phyloP scores from a whole-genome alignment of 2,797 vertebrate species.

The Siniperca scherzeri region DNA sequence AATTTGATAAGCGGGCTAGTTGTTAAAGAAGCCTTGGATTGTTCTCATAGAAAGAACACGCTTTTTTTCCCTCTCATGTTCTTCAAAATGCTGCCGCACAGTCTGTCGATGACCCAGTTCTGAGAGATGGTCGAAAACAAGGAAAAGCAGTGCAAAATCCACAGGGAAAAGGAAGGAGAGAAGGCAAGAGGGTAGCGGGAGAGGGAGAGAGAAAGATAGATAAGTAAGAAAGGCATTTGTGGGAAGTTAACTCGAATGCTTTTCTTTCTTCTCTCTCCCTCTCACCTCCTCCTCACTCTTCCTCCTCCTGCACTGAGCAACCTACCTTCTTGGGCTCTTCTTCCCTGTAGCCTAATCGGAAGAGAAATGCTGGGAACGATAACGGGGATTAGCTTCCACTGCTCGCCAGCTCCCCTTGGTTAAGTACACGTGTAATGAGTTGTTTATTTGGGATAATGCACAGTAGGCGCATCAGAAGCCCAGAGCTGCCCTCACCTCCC shows the following conservation, averaged over 20 bases:
- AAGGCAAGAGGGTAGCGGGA: constrained; percentile 69
- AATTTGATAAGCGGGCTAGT: constrained; percentile 86
- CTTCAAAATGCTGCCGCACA: constrained; percentile 84
- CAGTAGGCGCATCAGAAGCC: constrained; percentile 81
- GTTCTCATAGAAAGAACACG: constrained; percentile 77
- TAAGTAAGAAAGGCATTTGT: constrained; percentile 74
- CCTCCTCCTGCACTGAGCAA: constrained; percentile 54
- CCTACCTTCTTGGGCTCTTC: constrained; percentile 72
- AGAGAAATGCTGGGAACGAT: constrained; percentile 83
- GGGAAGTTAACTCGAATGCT: constrained; percentile 77
- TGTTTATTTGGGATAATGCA: constrained; percentile 89
- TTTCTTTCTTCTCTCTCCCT: constrained; percentile 65
- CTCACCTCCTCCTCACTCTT: constrained; percentile 56
- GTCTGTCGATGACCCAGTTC: constrained; percentile 88
- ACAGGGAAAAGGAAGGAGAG: constrained; percentile 76
- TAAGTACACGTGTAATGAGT: constrained; percentile 90
- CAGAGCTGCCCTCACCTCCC: constrained; percentile 71
- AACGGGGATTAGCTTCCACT: constrained; percentile 85
- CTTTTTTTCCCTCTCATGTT: constrained; percentile 72
- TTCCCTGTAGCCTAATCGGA: constrained; percentile 79
- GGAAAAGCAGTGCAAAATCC: constrained; percentile 82
- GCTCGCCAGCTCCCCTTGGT: constrained; percentile 83
- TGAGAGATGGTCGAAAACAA: constrained; percentile 86
- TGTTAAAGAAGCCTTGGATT: constrained; percentile 81
- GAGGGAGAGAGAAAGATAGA: constrained; percentile 52